Base-by-base conservation (phyloP, 1,140 invertebrate species). In the Trichonephila clavipes region DNA sequence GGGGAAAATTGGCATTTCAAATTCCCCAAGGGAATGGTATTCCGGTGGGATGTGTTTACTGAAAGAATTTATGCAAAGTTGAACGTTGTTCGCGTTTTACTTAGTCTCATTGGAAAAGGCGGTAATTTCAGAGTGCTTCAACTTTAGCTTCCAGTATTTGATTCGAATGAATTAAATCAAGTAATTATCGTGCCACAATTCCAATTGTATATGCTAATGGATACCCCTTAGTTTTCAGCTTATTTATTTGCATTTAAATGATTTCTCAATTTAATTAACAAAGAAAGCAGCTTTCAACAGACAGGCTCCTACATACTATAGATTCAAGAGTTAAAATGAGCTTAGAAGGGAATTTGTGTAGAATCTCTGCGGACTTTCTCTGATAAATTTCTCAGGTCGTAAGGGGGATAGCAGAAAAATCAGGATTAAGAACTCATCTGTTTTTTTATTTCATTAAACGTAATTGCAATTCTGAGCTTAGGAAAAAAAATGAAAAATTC, bases 21-120 rank as follows among this genome's bases (percentile, higher is more conserved):
- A 51, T 16, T 19, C 18, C 72, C 72, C 28, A 77, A 1, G 14
- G 28, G 14, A 18, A 40, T 12, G 14, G 66, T 16, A 19, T 28
- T 77, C 64, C 28, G 14, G 10, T 18, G 72, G 72, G 72, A 77
- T 28, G 72, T 40, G 72, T 77, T 77, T 77, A 40, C 72, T 18
- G 72, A 77, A 77, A 77, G 72, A 77, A 77, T 77, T 77, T 77
- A 77, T 77, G 72, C 72, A 77, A 77, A 77, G 72, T 77, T 28
- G 34, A 28, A 34, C 72, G 28, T 77, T 77, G 72, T 77, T 24
- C 72, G 28, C 34, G 72, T 77, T 77, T 77, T 77, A 28, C 3
- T 69, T 69, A 24, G 21, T 69, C 28, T 69, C 66, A 24, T 24
- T 24, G 66, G 66, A 24, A 14, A 24, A 14, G 24, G 66, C n/a